Evolutionary conservation across 2,113 vertebrate genomes (phyloP).

Genomic region (Baryphthengus martii): DNA sequence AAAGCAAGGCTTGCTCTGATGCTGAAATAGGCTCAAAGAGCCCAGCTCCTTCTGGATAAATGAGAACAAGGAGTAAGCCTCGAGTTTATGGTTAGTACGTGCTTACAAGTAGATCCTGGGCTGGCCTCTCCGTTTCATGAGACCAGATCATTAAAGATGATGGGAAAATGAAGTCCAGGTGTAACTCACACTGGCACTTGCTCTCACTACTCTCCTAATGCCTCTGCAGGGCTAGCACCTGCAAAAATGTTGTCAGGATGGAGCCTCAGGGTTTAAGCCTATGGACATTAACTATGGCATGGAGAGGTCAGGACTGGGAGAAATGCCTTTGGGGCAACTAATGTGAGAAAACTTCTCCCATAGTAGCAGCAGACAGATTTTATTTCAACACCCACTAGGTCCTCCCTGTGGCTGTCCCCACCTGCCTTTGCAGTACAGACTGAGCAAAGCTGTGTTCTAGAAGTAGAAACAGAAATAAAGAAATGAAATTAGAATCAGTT

Average conservation of each 20-base stretch:
- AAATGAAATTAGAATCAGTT: not conserved
- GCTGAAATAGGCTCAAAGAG: not conserved
- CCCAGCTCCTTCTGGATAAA: not conserved
- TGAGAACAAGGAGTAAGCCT: not conserved
- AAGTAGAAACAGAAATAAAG: not conserved
- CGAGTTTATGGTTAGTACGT: not conserved
- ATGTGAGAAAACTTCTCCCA: not conserved
- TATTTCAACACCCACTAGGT: not conserved
- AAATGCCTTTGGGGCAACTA: not conserved
- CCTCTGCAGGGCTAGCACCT: not conserved
- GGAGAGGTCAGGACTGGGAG: not conserved
- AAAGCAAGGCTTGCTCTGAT: not conserved
- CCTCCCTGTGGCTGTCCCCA: not conserved
- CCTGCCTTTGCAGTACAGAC: not conserved
- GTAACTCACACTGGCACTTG: not conserved
- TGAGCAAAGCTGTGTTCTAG: not conserved
- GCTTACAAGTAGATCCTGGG: not conserved
- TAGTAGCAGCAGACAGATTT: not conserved
- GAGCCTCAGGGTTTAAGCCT: not conserved
- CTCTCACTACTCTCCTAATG: not conserved
- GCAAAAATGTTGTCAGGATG: not conserved
- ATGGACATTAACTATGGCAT: fast-evolving
- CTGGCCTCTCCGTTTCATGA: not conserved
- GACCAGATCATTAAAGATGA: not conserved
- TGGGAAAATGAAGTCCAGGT: not conserved